Conservation (phyloP, 2,888 invertebrate genomes). For the Diadromus collaris region DNA sequence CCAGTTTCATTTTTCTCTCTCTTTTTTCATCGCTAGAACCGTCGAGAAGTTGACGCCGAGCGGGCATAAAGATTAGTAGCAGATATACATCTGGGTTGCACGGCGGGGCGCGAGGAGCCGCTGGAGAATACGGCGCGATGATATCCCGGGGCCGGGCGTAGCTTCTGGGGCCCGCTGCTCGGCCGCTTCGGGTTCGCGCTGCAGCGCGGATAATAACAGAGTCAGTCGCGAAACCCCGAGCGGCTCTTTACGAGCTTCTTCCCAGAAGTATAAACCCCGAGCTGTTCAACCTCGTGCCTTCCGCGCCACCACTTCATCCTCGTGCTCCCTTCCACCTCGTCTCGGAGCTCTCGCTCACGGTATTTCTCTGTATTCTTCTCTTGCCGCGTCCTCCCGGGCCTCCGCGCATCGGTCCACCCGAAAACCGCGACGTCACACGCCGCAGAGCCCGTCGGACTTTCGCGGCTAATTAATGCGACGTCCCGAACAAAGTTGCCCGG, state of each 20-base stretch:
- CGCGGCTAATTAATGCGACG: slow-evolving; percentile 74
- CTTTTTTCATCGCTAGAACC: slow-evolving; percentile 30
- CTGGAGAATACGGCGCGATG: slow-evolving; percentile 72
- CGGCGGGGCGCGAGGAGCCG: slow-evolving; percentile 71
- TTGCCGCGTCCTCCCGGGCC: slow-evolving; percentile 47
- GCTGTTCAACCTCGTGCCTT: slow-evolving; percentile 56
- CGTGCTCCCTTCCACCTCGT: slow-evolving; percentile 34
- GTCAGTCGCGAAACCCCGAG: slow-evolving; percentile 73
- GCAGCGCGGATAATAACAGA: slow-evolving; percentile 78
- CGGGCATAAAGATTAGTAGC: slow-evolving; percentile 49
- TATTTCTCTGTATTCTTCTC: slow-evolving; percentile 37
- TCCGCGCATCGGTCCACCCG: slow-evolving; percentile 1
- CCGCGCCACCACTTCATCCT: slow-evolving; percentile 47
- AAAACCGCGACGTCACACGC: slow-evolving; percentile 51
- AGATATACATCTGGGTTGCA: slow-evolving; percentile 68
- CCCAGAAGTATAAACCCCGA: slow-evolving; percentile 79
- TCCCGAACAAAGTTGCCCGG: slow-evolving; percentile 68
- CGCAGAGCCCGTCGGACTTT: slow-evolving; percentile 61
- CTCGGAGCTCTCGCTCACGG: not conserved
- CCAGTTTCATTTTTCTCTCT: slow-evolving; percentile 26
- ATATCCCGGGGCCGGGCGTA: slow-evolving; percentile 70
- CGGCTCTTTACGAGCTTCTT: slow-evolving; percentile 79
- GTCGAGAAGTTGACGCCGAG: slow-evolving; percentile 45
- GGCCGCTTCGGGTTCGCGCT: slow-evolving; percentile 69
- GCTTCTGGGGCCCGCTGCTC: slow-evolving; percentile 67